Evolutionary conservation across 2,797 vertebrate genomes (phyloP).

Genomic region (Euphonia xanthogaster): DNA sequence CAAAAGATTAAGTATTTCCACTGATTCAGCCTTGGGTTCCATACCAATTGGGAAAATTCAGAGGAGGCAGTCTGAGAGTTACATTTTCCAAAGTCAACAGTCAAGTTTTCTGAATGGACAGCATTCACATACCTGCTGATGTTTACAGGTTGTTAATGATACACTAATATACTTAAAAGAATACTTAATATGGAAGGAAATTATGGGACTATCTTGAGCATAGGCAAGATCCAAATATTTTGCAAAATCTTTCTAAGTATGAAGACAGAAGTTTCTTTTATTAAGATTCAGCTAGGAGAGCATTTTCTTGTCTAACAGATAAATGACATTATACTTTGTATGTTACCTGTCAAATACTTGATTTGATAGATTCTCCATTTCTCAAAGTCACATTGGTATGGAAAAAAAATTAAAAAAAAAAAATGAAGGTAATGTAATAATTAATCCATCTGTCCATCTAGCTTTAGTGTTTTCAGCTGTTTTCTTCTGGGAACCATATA

Average conservation of each 20-base stretch:
- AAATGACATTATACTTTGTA: not conserved
- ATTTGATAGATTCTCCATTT: constrained; percentile 4
- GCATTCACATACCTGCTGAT: not conserved
- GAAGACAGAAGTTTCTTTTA: not conserved
- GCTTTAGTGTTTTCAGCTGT: not conserved
- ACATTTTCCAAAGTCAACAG: not conserved
- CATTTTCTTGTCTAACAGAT: not conserved
- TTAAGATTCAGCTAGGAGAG: not conserved
- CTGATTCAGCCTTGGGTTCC: not conserved
- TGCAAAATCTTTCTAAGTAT: not conserved
- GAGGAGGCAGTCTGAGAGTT: not conserved
- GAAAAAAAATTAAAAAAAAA: not conserved
- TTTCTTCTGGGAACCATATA: not conserved
- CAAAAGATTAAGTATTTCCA: constrained; percentile 18
- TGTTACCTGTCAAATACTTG: not conserved
- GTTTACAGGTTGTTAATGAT: not conserved
- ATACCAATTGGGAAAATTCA: not conserved
- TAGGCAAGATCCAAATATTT: not conserved
- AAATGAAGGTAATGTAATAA: not conserved
- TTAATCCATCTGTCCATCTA: not conserved
- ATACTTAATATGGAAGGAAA: not conserved
- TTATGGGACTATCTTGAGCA: not conserved
- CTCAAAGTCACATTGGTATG: not conserved
- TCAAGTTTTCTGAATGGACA: not conserved
- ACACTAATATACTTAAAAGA: not conserved